phyloP scores from a whole-genome alignment of 1,140 invertebrate species.

The Gerris buenoi region DNA sequence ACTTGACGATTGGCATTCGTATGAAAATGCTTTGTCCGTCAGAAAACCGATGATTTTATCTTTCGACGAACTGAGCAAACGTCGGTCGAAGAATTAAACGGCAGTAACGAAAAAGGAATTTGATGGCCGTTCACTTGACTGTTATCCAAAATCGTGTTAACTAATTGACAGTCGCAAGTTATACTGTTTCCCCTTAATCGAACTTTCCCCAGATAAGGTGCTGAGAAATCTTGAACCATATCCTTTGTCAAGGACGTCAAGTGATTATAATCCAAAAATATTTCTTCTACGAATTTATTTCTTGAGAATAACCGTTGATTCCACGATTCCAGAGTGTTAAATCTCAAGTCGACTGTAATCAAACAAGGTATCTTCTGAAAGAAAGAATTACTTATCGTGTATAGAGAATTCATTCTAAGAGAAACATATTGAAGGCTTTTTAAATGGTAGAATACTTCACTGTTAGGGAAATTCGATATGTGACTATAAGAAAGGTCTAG shows the following conservation, averaged over 20 bases:
- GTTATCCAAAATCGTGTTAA: neutral
- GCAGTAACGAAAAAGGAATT: neutral
- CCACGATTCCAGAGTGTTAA: conserved; percentile 6
- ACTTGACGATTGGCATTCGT: neutral
- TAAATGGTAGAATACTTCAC: neutral
- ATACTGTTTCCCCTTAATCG: conserved; percentile 8
- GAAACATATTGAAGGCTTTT: neutral
- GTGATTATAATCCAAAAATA: conserved; percentile 11
- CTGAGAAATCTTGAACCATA: conserved; percentile 11
- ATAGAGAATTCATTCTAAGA: neutral
- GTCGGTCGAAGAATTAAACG: neutral
- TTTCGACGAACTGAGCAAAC: neutral
- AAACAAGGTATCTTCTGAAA: neutral
- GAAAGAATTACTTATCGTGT: neutral
- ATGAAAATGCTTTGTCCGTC: neutral
- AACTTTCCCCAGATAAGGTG: neutral
- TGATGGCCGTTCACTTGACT: neutral
- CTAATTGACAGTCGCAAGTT: conserved; percentile 4
- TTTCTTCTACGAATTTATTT: neutral
- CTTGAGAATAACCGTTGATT: conserved; percentile 1
- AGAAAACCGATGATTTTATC: neutral
- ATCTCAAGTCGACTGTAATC: neutral
- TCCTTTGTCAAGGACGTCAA: conserved; percentile 1
- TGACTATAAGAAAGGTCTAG: neutral
- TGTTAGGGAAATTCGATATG: neutral